These are phyloP conservation scores for Probosciger aterrimus DNA, from an alignment of 2,113 vertebrate species.

Conservation along the genomic window DNA sequence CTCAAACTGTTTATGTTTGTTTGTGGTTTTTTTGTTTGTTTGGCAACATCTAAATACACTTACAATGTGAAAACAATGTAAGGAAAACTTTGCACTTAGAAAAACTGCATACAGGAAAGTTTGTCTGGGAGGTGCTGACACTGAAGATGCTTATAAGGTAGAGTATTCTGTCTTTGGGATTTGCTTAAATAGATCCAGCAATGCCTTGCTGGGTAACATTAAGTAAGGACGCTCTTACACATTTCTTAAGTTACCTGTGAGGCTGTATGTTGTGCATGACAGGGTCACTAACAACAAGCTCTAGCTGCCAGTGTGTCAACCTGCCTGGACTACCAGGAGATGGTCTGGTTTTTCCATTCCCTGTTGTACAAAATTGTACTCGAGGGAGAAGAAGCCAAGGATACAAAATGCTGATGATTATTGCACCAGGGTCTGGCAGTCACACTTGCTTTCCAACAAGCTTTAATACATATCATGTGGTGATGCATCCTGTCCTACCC, in stretches of 20 bases:
- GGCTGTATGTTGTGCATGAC: neutral
- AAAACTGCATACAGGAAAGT: neutral
- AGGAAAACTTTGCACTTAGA: neutral
- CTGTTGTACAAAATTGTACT: neutral
- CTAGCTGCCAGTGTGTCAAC: neutral
- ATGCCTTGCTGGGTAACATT: neutral
- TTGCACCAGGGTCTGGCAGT: neutral
- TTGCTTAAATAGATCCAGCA: neutral
- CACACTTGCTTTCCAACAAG: neutral
- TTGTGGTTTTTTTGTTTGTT: neutral
- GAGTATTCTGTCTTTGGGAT: neutral
- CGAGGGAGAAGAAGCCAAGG: neutral
- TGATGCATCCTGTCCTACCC: neutral
- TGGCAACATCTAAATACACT: neutral
- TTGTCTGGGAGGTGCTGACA: neutral
- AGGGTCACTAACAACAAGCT: neutral
- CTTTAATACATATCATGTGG: neutral
- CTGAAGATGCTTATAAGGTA: neutral
- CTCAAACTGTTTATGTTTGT: neutral
- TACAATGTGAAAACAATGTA: neutral
- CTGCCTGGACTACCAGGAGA: neutral
- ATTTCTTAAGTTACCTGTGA: neutral
- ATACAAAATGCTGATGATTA: neutral
- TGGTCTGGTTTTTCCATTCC: neutral
- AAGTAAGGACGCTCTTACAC: neutral